phyloP scores from a whole-genome alignment of 1,140 invertebrate species.

The Coenobita brevimanus region DNA sequence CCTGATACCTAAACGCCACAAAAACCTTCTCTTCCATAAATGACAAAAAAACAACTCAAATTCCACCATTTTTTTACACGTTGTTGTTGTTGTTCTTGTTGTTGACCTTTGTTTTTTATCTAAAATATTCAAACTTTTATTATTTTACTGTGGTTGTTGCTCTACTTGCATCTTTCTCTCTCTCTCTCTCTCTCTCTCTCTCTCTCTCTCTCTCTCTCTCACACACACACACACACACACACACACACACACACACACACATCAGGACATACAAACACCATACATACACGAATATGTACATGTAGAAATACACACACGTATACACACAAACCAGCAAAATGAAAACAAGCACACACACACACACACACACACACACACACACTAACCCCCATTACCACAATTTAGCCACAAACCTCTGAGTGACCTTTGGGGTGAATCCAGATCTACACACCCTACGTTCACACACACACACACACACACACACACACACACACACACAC shows the following conservation, averaged over 20 bases:
- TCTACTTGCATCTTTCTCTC: background rate
- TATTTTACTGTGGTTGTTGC: background rate
- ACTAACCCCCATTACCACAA: background rate
- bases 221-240: constrained; percentile 18
- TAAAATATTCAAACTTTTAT: background rate
- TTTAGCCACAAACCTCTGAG: background rate
- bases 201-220: background rate
- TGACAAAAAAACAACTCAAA: no score
- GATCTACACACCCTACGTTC: no score
- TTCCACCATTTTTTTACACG: no score
- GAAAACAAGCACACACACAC: constrained; percentile 3
- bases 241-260: constrained; percentile 13
- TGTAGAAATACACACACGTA: background rate
- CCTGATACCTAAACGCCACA: no score
- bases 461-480: no score
- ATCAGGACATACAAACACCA: background rate
- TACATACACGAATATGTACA: background rate
- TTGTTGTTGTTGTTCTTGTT: no score
- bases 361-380: background rate
- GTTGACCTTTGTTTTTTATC: background rate
- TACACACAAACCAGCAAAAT: no score
- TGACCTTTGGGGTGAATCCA: no score
- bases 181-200: background rate
- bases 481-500: no score
- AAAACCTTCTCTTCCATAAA: no score